Evolutionary conservation across 2,888 invertebrate genomes (phyloP).

Genomic region (Pseudococcus longispinus): DNA sequence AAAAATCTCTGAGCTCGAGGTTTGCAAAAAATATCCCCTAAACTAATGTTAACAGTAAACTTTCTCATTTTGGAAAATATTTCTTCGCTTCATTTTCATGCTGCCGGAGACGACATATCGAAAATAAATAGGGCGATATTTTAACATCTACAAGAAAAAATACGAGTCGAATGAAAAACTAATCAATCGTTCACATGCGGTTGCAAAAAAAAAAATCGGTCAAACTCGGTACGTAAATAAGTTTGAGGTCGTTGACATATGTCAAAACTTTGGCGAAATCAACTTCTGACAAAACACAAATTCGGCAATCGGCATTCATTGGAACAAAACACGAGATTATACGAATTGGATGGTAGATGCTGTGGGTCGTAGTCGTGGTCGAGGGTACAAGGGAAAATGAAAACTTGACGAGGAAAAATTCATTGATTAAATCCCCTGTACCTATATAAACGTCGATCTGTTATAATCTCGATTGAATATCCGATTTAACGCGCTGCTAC

Average conservation of each 20-base stretch:
- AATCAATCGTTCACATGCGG: not conserved
- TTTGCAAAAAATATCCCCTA: too few species aligned
- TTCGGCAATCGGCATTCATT: not conserved
- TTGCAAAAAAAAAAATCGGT: not conserved
- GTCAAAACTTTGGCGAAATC: not conserved
- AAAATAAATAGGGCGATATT: too few species aligned
- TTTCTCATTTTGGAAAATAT: too few species aligned
- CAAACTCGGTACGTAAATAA: not conserved
- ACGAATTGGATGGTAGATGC: not conserved
- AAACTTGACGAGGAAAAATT: not conserved
- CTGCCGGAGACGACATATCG: too few species aligned
- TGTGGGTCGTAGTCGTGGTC: not conserved
- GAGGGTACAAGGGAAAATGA: not conserved
- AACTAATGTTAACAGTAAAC: too few species aligned
- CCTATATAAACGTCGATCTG: conserved; percentile 6
- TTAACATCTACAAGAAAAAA: too few species aligned
- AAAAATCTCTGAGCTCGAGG: too few species aligned
- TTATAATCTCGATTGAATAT: conserved; percentile 10
- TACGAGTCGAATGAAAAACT: not conserved
- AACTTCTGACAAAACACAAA: not conserved
- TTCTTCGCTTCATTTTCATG: too few species aligned
- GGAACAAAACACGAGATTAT: not conserved
- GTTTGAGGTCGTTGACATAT: not conserved
- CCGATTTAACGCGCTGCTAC: not conserved
- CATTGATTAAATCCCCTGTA: not conserved